These are phyloP conservation scores for Bruchidius siliquastri DNA, from an alignment of 2,888 invertebrate species.

Conservation along the genomic window DNA sequence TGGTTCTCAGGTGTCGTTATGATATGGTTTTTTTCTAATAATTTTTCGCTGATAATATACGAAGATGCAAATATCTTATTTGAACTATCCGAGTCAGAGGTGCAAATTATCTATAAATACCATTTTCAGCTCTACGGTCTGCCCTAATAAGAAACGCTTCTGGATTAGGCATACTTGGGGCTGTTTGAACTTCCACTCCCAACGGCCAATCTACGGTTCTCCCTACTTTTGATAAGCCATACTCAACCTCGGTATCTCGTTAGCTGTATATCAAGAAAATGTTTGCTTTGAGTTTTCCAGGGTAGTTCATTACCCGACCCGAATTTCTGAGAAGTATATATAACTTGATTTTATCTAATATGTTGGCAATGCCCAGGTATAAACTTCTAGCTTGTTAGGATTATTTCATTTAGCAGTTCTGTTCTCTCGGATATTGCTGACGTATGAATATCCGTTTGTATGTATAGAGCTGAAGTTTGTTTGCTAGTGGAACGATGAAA, in stretches of 20 bases:
- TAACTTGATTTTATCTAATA: not conserved
- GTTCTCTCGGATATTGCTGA: not conserved
- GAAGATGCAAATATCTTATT: too few species aligned
- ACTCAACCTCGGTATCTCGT: not conserved
- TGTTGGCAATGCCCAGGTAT: not conserved
- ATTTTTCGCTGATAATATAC: too few species aligned
- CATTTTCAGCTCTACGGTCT: too few species aligned
- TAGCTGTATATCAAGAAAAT: not conserved
- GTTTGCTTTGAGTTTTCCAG: not conserved
- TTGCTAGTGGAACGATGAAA: not conserved
- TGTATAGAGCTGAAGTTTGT: not conserved
- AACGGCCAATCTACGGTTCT: not conserved
- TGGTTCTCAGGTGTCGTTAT: too few species aligned
- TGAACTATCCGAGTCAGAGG: too few species aligned
- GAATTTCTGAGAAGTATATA: not conserved
- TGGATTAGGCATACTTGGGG: not conserved
- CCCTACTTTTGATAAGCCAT: not conserved
- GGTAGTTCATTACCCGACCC: not conserved
- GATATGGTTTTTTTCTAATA: too few species aligned
- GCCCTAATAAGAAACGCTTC: too few species aligned
- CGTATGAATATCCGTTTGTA: not conserved
- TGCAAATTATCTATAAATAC: too few species aligned
- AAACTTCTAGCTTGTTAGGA: not conserved
- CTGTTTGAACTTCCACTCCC: not conserved
- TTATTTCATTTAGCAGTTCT: not conserved